Conservation (phyloP, 2,113 vertebrate genomes). For the Ammodytes marinus region DNA sequence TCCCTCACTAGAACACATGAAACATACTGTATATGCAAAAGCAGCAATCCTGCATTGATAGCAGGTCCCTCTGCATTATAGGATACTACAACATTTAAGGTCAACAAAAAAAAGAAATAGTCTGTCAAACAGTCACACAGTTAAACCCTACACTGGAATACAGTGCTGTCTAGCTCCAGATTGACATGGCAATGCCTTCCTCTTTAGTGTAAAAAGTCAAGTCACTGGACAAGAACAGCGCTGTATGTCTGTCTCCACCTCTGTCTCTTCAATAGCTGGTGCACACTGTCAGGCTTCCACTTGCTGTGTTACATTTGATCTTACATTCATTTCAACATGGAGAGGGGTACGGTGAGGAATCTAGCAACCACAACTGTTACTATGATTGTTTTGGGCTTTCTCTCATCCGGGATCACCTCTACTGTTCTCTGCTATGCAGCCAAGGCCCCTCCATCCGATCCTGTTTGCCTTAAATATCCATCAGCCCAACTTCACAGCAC, state of each 20-base stretch:
- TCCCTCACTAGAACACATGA: neutral
- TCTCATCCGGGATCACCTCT: slow-evolving; percentile 67
- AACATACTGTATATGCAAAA: neutral
- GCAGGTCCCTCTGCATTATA: slow-evolving; percentile 2
- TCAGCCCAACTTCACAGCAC: slow-evolving; percentile 75
- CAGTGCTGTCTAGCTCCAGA: slow-evolving; percentile 15
- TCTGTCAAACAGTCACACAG: slow-evolving; percentile 26
- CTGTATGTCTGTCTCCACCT: slow-evolving; percentile 34
- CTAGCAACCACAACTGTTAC: slow-evolving; percentile 67
- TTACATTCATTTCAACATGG: slow-evolving; percentile 30
- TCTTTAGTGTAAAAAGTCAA: slow-evolving; percentile 41
- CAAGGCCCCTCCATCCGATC: slow-evolving; percentile 68
- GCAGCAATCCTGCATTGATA: neutral
- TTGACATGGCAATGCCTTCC: slow-evolving; percentile 48
- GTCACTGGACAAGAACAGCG: slow-evolving; percentile 38
- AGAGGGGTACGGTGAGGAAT: slow-evolving; percentile 25
- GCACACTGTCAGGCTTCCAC: slow-evolving; percentile 59
- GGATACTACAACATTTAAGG: neutral
- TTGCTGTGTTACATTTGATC: slow-evolving; percentile 49
- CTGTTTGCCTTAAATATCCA: slow-evolving; percentile 76
- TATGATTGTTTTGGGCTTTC: slow-evolving; percentile 65
- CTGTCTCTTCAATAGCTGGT: slow-evolving; percentile 48
- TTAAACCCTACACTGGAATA: slow-evolving; percentile 15
- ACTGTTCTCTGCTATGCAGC: slow-evolving; percentile 57
- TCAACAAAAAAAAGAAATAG: slow-evolving; percentile 9